Evolutionary conservation across 2,888 invertebrate genomes (phyloP).

Genomic region (Nebria brevicollis): DNA sequence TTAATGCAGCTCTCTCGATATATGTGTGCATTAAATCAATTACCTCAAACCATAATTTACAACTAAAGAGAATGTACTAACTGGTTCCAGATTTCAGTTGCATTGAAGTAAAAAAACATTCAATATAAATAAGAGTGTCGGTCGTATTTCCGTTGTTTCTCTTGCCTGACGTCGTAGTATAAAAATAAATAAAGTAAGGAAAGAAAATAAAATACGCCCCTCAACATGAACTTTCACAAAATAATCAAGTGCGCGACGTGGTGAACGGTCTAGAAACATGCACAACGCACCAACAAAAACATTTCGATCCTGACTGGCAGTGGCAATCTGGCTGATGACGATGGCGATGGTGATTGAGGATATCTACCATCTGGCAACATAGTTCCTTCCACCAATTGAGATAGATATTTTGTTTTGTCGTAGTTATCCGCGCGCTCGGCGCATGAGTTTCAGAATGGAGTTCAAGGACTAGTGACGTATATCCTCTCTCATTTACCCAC

Average conservation of each 20-base stretch:
- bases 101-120: neutral
- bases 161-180: neutral
- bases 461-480: slow-evolving; percentile 59
- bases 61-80: neutral
- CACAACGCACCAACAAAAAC: slow-evolving; percentile 17
- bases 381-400: slow-evolving; percentile 29
- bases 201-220: slow-evolving; percentile 4
- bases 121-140: neutral
- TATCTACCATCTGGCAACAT: slow-evolving; percentile 39
- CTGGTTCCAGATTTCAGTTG: neutral
- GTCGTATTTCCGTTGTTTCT: neutral
- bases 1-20: neutral
- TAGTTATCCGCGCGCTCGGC: slow-evolving; percentile 11
- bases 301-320: slow-evolving; percentile 9
- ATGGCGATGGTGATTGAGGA: slow-evolving; percentile 3
- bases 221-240: slow-evolving; percentile 26
- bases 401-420: slow-evolving; percentile 43
- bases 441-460: slow-evolving; percentile 53
- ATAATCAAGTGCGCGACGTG: slow-evolving; percentile 18
- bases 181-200: slow-evolving; percentile 11
- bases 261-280: slow-evolving; percentile 10
- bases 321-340: neutral
- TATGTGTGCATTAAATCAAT: neutral
- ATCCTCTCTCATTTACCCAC: slow-evolving; percentile 52
- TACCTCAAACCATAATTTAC: neutral